A percentile compares a stretch with the other conserved stretches of the same genome.
Conservation (phyloP, 2,888 invertebrate genomes). For the Zaprionus lineosus region DNA sequence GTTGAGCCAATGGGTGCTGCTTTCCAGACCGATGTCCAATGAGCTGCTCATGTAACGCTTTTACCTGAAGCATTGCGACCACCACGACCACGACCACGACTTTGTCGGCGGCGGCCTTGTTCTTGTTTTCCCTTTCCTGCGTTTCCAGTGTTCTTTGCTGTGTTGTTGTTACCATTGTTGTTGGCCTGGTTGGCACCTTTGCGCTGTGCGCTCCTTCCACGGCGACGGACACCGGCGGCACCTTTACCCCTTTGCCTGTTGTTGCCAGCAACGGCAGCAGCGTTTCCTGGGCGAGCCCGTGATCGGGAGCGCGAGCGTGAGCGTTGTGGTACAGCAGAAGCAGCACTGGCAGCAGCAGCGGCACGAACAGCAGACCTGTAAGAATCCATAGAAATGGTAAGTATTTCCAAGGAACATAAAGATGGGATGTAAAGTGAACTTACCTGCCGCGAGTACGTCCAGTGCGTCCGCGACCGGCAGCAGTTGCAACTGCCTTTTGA, state of each 20-base stretch:
- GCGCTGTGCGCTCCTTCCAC: constrained; percentile 76
- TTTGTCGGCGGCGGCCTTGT: constrained; percentile 78
- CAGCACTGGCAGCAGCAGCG: constrained; percentile 53
- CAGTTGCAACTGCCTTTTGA: constrained; percentile 50
- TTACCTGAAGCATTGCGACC: constrained; percentile 76
- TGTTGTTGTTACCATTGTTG: constrained; percentile 55
- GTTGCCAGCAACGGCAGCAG: constrained; percentile 33
- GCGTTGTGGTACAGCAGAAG: constrained; percentile 50
- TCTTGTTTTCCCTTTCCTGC: constrained; percentile 46
- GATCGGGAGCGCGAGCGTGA: constrained; percentile 74
- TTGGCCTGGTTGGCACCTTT: constrained; percentile 47
- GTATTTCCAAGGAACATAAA: background rate
- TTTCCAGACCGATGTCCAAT: constrained; percentile 37
- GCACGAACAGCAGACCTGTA: constrained; percentile 62
- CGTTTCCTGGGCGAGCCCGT: constrained; percentile 43
- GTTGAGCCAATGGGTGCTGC: constrained; percentile 19
- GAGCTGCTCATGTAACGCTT: constrained; percentile 61
- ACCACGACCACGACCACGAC: constrained; percentile 80
- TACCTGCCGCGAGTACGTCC: constrained; percentile 76
- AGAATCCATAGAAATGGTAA: constrained; percentile 5
- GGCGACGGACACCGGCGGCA: constrained; percentile 52
- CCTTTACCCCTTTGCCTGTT: constrained; percentile 35
- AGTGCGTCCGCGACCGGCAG: constrained; percentile 49
- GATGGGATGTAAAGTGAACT: background rate
- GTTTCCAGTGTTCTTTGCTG: constrained; percentile 23